phyloP scores from a whole-genome alignment of 2,888 invertebrate species.

The Argyresthia albistria region DNA sequence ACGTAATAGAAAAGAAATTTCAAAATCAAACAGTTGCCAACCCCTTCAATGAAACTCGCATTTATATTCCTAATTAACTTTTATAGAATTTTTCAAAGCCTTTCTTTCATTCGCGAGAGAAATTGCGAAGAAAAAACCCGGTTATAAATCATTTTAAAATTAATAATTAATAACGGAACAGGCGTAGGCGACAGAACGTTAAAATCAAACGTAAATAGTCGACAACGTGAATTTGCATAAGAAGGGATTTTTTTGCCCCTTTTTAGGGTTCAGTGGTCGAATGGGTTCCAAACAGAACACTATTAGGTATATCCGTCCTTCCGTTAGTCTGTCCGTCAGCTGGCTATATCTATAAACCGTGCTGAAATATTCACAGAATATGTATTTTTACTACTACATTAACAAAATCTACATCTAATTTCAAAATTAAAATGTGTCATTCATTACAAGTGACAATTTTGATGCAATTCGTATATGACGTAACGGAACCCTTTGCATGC shows the following conservation, averaged over 20 bases:
- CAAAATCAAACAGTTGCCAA: slow-evolving; percentile 19
- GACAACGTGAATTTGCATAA: slow-evolving; percentile 49
- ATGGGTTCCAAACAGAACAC: too few relatives aligned
- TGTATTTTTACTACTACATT: too few relatives aligned
- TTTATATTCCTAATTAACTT: slow-evolving; percentile 48
- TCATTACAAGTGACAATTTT: too few relatives aligned
- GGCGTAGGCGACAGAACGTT: slow-evolving; percentile 37
- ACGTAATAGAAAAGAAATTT: slow-evolving; percentile 18
- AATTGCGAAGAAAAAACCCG: slow-evolving; percentile 20
- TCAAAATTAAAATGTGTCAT: too few relatives aligned
- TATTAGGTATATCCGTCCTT: too few relatives aligned
- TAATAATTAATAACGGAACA: slow-evolving; percentile 60
- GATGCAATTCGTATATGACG: too few relatives aligned
- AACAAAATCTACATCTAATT: too few relatives aligned
- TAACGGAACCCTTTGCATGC: too few relatives aligned
- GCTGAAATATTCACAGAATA: too few relatives aligned
- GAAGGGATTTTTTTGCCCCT: slow-evolving; percentile 36
- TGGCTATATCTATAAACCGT: too few relatives aligned
- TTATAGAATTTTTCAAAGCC: slow-evolving; percentile 45
- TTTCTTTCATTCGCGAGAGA: neutral
- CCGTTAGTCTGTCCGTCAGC: too few relatives aligned
- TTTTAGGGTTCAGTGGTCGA: slow-evolving; percentile 30
- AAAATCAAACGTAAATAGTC: slow-evolving; percentile 57
- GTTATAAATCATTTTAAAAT: slow-evolving; percentile 66
- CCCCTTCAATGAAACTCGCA: slow-evolving; percentile 48